phyloP scores from a whole-genome alignment of 1,140 invertebrate genomes.

The Sogatella furcifera region DNA sequence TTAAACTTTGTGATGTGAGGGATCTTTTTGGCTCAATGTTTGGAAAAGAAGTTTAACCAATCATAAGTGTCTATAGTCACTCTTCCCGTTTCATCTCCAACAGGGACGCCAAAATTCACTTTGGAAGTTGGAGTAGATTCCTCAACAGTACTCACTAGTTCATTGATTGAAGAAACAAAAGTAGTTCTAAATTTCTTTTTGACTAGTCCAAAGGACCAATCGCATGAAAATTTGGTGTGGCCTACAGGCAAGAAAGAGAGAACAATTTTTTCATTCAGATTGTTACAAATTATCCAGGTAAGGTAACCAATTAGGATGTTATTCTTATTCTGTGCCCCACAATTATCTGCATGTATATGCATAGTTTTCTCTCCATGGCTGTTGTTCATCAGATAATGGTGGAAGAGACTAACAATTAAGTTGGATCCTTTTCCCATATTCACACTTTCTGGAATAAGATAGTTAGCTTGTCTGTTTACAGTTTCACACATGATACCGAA shows the following conservation, averaged over 20 bases:
- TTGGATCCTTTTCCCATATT: background rate
- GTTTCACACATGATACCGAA: background rate
- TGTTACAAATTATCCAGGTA: background rate
- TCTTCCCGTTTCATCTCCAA: background rate
- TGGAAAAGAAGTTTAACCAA: background rate
- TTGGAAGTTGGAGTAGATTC: background rate
- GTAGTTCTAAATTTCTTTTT: background rate
- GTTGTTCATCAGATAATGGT: background rate
- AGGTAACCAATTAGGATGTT: background rate
- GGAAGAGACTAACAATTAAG: background rate
- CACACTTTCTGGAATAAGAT: background rate
- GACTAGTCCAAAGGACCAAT: background rate
- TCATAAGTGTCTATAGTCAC: background rate
- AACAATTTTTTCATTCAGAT: background rate
- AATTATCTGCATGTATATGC: background rate
- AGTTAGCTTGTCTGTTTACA: background rate
- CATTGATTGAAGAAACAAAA: background rate
- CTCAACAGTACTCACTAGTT: background rate
- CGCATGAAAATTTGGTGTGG: background rate
- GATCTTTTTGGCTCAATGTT: background rate
- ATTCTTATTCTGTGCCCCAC: background rate
- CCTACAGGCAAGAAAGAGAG: background rate
- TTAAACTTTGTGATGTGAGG: background rate
- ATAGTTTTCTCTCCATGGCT: background rate
- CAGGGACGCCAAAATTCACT: background rate